A percentile compares a stretch with the other conserved stretches of the same genome.
Evolutionary conservation across 2,113 vertebrate species (phyloP).

Genomic region (Bujurquina vittata): DNA sequence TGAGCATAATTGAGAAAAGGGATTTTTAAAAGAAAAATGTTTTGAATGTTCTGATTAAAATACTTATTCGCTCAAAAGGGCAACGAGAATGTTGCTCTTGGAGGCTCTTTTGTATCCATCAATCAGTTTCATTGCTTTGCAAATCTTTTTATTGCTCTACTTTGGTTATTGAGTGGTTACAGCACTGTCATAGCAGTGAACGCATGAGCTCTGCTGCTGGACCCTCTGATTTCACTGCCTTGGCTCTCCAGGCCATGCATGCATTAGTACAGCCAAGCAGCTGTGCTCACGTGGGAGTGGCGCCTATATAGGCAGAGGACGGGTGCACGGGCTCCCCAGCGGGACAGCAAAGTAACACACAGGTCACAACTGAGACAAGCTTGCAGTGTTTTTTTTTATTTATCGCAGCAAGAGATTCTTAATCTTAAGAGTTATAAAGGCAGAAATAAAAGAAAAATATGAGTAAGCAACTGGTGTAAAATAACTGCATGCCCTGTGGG

Average conservation of each 20-base stretch:
- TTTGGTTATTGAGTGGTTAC: no score
- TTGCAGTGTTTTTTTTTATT: background rate
- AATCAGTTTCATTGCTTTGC: background rate
- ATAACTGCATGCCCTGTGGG: background rate
- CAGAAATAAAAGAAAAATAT: background rate
- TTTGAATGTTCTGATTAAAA: background rate
- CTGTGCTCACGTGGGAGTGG: background rate
- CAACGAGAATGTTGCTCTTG: background rate
- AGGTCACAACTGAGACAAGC: background rate
- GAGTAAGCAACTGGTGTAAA: background rate
- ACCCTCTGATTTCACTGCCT: background rate
- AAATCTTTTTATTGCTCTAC: background rate
- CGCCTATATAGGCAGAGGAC: background rate
- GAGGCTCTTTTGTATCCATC: background rate
- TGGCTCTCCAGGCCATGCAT: background rate
- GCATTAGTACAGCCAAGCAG: background rate
- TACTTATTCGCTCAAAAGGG: no score
- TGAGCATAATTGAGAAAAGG: background rate
- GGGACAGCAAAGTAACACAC: background rate
- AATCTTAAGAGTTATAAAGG: background rate
- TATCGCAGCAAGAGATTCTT: background rate
- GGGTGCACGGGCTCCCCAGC: background rate
- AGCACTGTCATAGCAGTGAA: no score
- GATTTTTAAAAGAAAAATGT: accelerated
- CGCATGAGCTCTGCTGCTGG: background rate